These are phyloP conservation scores for Folsomia candida DNA, from an alignment of 2,888 invertebrate species.

Conservation along the genomic window DNA sequence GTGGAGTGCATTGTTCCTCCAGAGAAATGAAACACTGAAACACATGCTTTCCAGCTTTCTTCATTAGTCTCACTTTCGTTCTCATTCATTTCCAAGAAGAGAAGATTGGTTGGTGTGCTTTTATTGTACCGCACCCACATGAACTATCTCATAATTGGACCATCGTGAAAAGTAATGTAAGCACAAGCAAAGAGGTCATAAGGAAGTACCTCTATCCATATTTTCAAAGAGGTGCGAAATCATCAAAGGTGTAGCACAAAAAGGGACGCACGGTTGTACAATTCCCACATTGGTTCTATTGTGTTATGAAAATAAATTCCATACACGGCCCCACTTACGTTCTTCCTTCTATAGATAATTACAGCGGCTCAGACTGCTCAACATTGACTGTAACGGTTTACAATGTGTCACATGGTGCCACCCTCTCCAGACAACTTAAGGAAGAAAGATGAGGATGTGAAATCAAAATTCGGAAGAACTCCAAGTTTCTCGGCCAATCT, in stretches of 20 bases:
- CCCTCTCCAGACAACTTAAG: background rate
- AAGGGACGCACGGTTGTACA: too few species aligned
- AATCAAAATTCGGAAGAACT: conserved; percentile 2
- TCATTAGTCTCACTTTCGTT: background rate
- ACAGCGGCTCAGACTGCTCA: too few species aligned
- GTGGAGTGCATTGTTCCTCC: conserved; percentile 31
- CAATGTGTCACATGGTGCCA: background rate
- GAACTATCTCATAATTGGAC: background rate
- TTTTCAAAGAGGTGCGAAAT: too few species aligned
- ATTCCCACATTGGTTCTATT: too few species aligned
- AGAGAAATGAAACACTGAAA: conserved; percentile 46
- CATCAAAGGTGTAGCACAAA: too few species aligned
- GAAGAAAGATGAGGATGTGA: background rate
- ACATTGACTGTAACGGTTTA: too few species aligned
- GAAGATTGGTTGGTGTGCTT: too few species aligned
- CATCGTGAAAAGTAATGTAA: background rate
- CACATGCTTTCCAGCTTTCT: too few species aligned
- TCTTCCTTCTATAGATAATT: too few species aligned
- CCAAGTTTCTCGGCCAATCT: background rate
- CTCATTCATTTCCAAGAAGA: background rate
- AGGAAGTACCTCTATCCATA: too few species aligned
- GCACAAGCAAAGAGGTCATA: background rate
- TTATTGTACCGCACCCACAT: background rate
- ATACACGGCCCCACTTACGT: too few species aligned
- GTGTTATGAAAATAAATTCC: too few species aligned